These are phyloP conservation scores for Acanthaster planci DNA, from an alignment of 35 echinoderm and acorn worm genomes.

Conservation along the genomic window DNA sequence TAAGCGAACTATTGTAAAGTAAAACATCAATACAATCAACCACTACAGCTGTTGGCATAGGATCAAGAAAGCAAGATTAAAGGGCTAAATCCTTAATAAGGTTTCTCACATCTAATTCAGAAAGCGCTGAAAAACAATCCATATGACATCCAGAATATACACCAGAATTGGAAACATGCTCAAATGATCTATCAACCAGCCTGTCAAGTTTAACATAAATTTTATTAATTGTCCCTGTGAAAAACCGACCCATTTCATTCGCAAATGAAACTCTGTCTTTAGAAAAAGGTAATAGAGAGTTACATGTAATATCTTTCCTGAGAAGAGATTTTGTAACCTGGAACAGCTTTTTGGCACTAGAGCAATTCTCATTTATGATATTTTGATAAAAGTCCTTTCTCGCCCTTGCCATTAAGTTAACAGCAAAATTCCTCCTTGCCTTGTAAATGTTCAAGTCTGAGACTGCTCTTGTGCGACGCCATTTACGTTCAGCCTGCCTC, in stretches of 20 bases:
- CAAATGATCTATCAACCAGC: no score
- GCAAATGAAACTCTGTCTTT: no score
- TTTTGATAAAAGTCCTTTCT: neutral
- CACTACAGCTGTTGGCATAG: neutral
- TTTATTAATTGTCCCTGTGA: no score
- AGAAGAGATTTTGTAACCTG: neutral
- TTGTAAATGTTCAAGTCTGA: constrained; percentile 2
- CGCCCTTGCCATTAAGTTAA: neutral
- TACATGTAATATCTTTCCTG: no score
- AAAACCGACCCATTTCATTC: no score
- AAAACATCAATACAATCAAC: neutral
- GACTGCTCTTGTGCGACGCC: neutral
- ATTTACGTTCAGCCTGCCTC: neutral
- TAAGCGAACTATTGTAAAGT: neutral
- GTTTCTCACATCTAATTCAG: no score
- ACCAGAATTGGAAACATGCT: no score
- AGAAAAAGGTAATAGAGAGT: no score
- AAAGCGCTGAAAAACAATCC: no score
- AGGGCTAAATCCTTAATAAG: no score
- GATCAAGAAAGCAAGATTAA: neutral
- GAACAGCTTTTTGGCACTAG: neutral
- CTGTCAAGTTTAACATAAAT: no score
- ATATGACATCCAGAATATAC: no score
- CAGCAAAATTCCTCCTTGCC: neutral
- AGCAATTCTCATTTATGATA: constrained; percentile 1